phyloP scores from a whole-genome alignment of 2,113 vertebrate genomes.

The Urocynchramus pylzowi region DNA sequence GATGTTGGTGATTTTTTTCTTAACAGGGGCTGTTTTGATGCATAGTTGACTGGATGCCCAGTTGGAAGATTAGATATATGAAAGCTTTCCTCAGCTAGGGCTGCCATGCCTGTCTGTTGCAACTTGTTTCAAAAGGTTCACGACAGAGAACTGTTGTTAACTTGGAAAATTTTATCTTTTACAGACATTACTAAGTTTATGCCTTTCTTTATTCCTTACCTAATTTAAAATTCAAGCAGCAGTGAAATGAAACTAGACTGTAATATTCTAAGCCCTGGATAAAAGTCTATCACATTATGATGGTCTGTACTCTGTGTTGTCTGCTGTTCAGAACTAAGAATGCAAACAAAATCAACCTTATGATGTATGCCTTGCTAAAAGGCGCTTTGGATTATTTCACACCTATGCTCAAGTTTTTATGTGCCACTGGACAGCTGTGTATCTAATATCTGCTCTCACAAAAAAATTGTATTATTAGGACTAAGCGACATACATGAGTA shows the following conservation, averaged over 20 bases:
- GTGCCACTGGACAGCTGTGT: not conserved
- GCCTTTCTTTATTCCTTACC: not conserved
- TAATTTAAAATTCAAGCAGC: not conserved
- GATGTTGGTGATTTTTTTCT: constrained; percentile 51
- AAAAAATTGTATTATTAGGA: not conserved
- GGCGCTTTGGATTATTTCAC: not conserved
- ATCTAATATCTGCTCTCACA: not conserved
- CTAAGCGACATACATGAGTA: not conserved
- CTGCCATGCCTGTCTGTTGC: constrained; percentile 42
- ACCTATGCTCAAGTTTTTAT: not conserved
- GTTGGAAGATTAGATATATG: constrained; percentile 64
- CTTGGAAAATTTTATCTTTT: constrained; percentile 10
- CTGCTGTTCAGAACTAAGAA: not conserved
- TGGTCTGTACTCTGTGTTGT: not conserved
- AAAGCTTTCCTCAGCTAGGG: constrained; percentile 58
- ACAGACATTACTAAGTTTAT: not conserved
- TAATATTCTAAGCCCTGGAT: not conserved
- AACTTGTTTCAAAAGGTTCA: constrained; percentile 63
- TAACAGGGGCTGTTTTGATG: constrained; percentile 60
- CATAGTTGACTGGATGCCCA: constrained; percentile 75
- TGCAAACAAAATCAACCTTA: not conserved
- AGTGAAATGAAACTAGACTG: not conserved
- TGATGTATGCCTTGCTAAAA: not conserved
- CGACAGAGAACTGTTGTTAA: constrained; percentile 4
- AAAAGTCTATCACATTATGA: not conserved